Percentiles rank a stretch among this genome's conserved stretches.
Conservation (phyloP, 1,140 invertebrate species). For the Diabrotica undecimpunctata region DNA sequence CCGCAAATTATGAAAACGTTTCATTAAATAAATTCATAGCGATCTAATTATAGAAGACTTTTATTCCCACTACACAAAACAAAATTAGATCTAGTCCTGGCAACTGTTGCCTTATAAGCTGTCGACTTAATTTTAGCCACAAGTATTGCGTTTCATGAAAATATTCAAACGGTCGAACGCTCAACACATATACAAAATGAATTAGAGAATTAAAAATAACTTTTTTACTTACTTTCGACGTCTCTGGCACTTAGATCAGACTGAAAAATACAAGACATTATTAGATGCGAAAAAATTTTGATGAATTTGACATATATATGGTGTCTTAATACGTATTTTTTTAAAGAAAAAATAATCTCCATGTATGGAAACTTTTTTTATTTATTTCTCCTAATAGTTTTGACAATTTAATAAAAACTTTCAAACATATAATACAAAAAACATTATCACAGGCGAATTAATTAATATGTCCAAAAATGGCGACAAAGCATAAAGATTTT, state of each 20-base stretch:
- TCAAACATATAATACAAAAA: no score
- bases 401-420: no score
- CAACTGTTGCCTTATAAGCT: constrained; percentile 15
- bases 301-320: not conserved
- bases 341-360: no score
- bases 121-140: constrained; percentile 16
- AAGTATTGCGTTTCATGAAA: constrained; percentile 14
- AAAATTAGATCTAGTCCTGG: constrained; percentile 9
- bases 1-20: no score
- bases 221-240: constrained; percentile 65
- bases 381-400: no score
- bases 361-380: no score
- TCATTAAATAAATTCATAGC: no score
- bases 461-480: no score
- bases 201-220: constrained; percentile 6
- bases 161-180: constrained; percentile 1
- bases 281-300: not conserved
- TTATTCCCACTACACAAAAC: constrained; percentile 5
- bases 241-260: constrained; percentile 69
- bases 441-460: no score
- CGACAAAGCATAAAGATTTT: no score
- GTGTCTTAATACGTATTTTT: not conserved
- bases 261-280: constrained; percentile 48
- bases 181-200: not conserved
- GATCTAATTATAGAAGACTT: constrained; percentile 12